Percentiles rank a stretch among this genome's conserved stretches.
These are phyloP conservation scores for Rhadina sibilatrix DNA, from an alignment of 2,113 vertebrate genomes.

Conservation along the genomic window DNA sequence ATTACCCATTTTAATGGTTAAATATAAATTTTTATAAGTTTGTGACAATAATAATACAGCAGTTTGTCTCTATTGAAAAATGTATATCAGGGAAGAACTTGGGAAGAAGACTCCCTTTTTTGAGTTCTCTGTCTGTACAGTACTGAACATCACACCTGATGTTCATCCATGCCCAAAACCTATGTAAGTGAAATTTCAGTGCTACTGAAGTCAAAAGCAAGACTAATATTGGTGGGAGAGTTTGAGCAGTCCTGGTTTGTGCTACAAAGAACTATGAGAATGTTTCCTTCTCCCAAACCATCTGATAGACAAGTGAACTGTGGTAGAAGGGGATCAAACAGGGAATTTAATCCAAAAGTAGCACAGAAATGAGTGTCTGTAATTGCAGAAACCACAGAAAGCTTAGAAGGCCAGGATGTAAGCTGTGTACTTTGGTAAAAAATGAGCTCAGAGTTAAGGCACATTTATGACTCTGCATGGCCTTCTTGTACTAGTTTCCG, in stretches of 20 bases:
- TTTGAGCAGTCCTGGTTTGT: not conserved
- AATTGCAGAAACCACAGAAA: not conserved
- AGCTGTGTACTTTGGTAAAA: not conserved
- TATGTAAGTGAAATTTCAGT: not conserved
- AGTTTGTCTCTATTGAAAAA: not conserved
- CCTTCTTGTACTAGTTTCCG: not conserved
- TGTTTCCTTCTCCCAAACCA: not conserved
- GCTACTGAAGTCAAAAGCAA: not conserved
- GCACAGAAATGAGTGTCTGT: not conserved
- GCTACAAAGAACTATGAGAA: not conserved
- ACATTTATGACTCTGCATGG: not conserved
- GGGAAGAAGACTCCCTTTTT: not conserved
- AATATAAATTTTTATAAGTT: not conserved
- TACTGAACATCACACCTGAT: not conserved
- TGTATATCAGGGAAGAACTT: not conserved
- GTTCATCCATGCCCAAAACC: not conserved
- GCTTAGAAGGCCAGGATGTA: not conserved
- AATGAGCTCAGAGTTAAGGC: not conserved
- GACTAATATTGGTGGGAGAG: not conserved
- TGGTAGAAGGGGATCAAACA: not conserved
- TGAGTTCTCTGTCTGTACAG: not conserved
- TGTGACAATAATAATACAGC: not conserved
- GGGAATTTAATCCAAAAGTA: not conserved
- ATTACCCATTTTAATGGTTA: not conserved
- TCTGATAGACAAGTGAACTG: not conserved